These are phyloP conservation scores for Oreamnos americanus DNA, from an alignment of 2,113 vertebrate genomes.

Conservation along the genomic window DNA sequence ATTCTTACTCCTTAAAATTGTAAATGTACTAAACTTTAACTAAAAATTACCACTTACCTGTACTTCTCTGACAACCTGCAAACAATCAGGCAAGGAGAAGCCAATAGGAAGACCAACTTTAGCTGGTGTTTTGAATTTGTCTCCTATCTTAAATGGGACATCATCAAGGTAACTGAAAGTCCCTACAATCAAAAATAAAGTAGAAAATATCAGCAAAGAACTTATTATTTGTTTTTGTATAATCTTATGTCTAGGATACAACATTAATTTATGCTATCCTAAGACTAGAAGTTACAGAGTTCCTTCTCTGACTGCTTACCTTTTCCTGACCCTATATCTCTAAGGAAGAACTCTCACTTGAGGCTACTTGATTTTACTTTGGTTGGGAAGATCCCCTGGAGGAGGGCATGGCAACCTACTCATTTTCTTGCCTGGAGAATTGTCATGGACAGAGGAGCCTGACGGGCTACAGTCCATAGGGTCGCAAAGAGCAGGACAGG, in stretches of 20 bases:
- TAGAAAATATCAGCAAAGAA: constrained; percentile 66
- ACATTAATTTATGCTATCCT: constrained; percentile 24
- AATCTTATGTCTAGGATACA: constrained; percentile 19
- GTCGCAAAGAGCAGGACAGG: background rate
- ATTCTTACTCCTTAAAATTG: constrained; percentile 55
- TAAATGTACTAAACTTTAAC: constrained; percentile 56
- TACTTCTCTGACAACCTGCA: constrained; percentile 84
- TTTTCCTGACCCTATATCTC: constrained; percentile 17
- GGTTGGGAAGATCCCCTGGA: background rate
- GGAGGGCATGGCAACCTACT: background rate
- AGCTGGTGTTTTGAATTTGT: constrained; percentile 93
- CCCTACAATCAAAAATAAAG: constrained; percentile 82
- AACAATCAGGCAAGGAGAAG: constrained; percentile 89
- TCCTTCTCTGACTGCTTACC: constrained; percentile 35
- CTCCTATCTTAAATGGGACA: constrained; percentile 97
- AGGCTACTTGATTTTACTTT: background rate
- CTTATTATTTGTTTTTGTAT: constrained; percentile 48
- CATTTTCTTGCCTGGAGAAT: background rate
- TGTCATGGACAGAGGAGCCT: background rate
- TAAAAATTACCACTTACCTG: constrained; percentile 84
- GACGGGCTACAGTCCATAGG: background rate
- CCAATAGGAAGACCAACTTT: constrained; percentile 96
- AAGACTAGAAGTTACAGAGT: constrained; percentile 5
- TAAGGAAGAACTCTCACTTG: background rate
- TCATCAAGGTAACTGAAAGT: constrained; percentile 97